These are phyloP conservation scores for Pangasius macronema DNA, from an alignment of 2,797 vertebrate species.

Conservation along the genomic window DNA sequence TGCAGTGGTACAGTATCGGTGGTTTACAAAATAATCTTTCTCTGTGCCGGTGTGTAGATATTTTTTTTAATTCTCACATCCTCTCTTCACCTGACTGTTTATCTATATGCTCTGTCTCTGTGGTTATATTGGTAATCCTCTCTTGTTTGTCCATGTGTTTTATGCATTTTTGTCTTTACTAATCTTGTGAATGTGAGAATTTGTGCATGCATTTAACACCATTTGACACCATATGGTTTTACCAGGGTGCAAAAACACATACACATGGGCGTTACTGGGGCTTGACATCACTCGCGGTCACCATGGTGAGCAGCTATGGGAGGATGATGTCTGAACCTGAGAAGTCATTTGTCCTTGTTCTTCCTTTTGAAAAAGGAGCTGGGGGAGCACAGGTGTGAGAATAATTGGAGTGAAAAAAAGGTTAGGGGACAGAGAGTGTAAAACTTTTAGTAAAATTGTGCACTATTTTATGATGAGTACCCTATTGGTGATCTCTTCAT, in stretches of 20 bases:
- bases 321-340: conserved; percentile 29
- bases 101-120: conserved; percentile 59
- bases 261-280: conserved; percentile 27
- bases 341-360: conserved; percentile 38
- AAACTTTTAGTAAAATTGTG: not conserved
- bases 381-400: not conserved
- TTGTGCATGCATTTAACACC: conserved; percentile 35
- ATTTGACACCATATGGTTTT: conserved; percentile 30
- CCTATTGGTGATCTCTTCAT: not conserved
- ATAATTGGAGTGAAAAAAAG: not conserved
- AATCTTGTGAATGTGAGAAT: conserved; percentile 48
- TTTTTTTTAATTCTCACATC: not conserved
- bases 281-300: conserved; percentile 41
- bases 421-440: not conserved
- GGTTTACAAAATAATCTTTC: conserved; percentile 7
- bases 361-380: conserved; percentile 30
- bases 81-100: conserved; percentile 9
- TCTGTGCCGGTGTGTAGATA: conserved; percentile 10
- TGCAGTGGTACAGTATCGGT: not conserved
- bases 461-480: not conserved
- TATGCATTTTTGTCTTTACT: conserved; percentile 27
- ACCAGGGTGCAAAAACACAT: conserved; percentile 1
- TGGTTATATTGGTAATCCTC: conserved; percentile 52
- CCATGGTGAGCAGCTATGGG: conserved; percentile 33
- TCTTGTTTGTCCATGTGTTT: conserved; percentile 46